A percentile compares a stretch with the other conserved stretches of the same genome.
Evolutionary conservation across 2,888 invertebrate genomes (phyloP).

Genomic region (Gerris lacustris): DNA sequence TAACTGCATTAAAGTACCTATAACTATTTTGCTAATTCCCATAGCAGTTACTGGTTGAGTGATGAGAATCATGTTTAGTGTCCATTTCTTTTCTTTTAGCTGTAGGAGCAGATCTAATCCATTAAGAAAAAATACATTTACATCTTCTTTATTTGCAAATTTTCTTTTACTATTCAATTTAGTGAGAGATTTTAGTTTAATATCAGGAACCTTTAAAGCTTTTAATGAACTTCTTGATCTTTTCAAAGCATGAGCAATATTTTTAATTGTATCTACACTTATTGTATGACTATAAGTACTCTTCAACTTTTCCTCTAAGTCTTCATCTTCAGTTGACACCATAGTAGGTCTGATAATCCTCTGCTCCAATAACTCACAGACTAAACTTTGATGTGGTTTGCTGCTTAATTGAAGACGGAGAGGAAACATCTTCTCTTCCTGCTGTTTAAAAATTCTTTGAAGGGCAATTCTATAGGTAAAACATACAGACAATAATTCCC

Average conservation of each 20-base stretch:
- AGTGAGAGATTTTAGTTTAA: not conserved
- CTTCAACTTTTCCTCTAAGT: not conserved
- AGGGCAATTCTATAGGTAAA: slow-evolving; percentile 9
- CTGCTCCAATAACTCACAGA: not conserved
- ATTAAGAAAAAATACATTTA: slow-evolving; percentile 27
- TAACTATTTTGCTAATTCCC: slow-evolving; percentile 8
- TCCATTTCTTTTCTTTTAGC: slow-evolving; percentile 28
- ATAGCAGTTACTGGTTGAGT: slow-evolving; percentile 20
- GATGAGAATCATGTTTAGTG: slow-evolving; percentile 24
- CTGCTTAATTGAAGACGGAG: not conserved
- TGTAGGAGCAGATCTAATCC: slow-evolving; percentile 27
- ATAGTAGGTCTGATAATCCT: slow-evolving; percentile 1
- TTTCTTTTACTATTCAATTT: not conserved
- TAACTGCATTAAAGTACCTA: not conserved
- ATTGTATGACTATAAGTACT: too few species aligned
- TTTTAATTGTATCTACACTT: not conserved
- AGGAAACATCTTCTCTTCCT: not conserved
- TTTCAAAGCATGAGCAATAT: not conserved
- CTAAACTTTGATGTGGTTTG: not conserved
- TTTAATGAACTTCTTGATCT: not conserved
- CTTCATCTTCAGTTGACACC: not conserved
- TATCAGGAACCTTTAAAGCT: not conserved
- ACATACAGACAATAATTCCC: not conserved
- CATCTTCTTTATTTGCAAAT: slow-evolving; percentile 22
- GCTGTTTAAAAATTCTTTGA: not conserved